Percentiles rank a stretch among this genome's conserved stretches.
These are phyloP conservation scores for Heliothis virescens DNA, from an alignment of 1,140 invertebrate species.

Conservation along the genomic window DNA sequence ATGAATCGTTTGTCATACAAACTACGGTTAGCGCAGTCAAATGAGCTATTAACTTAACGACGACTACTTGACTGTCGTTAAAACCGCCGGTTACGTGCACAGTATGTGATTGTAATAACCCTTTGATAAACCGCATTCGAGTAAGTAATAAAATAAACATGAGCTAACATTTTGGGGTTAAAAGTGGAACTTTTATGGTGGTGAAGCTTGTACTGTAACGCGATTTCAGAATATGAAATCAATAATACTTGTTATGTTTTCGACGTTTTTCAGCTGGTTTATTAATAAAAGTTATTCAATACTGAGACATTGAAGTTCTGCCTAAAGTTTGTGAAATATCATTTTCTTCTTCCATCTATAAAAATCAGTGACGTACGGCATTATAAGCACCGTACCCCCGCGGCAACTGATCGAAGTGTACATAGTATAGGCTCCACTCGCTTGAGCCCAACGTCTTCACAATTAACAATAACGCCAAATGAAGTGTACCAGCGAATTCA, in stretches of 20 bases:
- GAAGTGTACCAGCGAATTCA: slow-evolving; percentile 36
- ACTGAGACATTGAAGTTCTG: too few relatives aligned
- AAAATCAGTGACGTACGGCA: too few relatives aligned
- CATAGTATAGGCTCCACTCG: background rate
- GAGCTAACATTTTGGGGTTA: background rate
- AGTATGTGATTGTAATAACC: slow-evolving; percentile 22
- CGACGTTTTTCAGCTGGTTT: too few relatives aligned
- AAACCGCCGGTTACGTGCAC: slow-evolving; percentile 1
- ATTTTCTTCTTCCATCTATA: too few relatives aligned
- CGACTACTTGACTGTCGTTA: background rate
- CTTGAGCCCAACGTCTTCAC: background rate
- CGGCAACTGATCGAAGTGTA: too few relatives aligned
- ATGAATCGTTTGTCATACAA: slow-evolving; percentile 11
- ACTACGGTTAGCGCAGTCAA: slow-evolving; percentile 16
- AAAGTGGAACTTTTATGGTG: background rate
- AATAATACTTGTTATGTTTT: too few relatives aligned
- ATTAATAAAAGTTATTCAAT: too few relatives aligned
- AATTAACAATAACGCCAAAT: slow-evolving; percentile 44
- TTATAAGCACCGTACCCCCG: too few relatives aligned
- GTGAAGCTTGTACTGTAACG: background rate
- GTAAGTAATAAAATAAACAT: slow-evolving; percentile 3
- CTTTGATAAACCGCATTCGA: background rate
- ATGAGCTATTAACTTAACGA: slow-evolving; percentile 32
- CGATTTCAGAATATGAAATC: background rate
- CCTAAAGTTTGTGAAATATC: too few relatives aligned